Evolutionary conservation across 2,888 invertebrate species (phyloP), one percentile per base, ranked within the genome.

Genomic region (Apoderus coryli): DNA sequence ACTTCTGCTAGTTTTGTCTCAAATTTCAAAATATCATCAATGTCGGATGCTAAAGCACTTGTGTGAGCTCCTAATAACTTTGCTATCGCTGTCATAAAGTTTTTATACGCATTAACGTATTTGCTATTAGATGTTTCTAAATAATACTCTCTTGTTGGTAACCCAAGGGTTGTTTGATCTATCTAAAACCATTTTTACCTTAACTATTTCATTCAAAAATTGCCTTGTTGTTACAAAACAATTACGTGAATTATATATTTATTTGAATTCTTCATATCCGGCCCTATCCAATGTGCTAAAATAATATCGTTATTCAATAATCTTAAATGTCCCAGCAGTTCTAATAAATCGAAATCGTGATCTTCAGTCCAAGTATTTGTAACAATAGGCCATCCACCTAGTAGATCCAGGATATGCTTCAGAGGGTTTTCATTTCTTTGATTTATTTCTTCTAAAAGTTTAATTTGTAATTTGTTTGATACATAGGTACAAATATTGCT

Each of bases 331-430:
- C 81, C 84, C 52, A 82, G 71, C 35, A 80, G 58, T 48, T 67
- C 70, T 22, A 79, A 60, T 73, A 81, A 77, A 48, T 81, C 72
- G 45, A 82, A 82, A 12, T 63, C 55, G 1, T 56, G 53, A 31
- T 36, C 4, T n/a, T 62, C 52, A 30, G 69, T 64, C 88, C 88
- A 89, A 7, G 56, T 50, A 0, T 60, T 49, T 35, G 67, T 62
- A 14, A 81, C 54, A 23, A 89, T 75, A 0, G 92, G 92, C 92
- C 92, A 93, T 2, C 89, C 86, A 13, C 90, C 90, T 4, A 92
- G 63, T 15, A 72, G 60, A 14, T 71, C 57, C 16, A 90, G 57
- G 16, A 79, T 60, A 29, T 72, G 65, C 30, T 76, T 48, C 19
- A 89, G 59, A 0, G 88, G 88, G 37, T 67, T 64, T 39, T 78